A percentile compares a stretch with the other conserved stretches of the same genome.
Evolutionary conservation across 2,113 vertebrate species (phyloP).

Genomic region (Gobio gobio): DNA sequence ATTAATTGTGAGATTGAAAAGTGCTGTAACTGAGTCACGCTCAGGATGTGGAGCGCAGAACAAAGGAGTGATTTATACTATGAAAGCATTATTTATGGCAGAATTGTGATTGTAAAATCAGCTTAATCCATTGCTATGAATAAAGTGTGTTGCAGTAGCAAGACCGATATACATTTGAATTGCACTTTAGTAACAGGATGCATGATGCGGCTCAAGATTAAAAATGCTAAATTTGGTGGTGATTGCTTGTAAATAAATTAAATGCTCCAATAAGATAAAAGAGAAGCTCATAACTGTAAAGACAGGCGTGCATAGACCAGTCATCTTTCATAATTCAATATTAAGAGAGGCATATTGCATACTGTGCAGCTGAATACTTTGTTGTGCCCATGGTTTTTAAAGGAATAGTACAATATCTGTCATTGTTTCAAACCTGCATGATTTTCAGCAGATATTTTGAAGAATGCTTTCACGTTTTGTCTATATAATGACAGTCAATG

Average conservation of each 20-base stretch:
- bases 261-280: background rate
- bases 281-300: background rate
- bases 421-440: background rate
- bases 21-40: conserved; percentile 55
- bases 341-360: background rate
- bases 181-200: background rate
- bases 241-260: background rate
- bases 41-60: conserved; percentile 46
- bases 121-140: conserved; percentile 10
- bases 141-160: conserved; percentile 1
- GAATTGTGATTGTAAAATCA: conserved; percentile 13
- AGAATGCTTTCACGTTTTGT: background rate
- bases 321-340: background rate
- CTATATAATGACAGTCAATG: background rate
- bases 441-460: background rate
- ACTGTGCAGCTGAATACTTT: background rate
- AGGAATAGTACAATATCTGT: background rate
- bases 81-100: conserved; percentile 68
- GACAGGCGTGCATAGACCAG: background rate
- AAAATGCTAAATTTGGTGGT: background rate
- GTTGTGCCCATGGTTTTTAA: background rate
- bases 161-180: background rate
- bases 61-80: conserved; percentile 63
- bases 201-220: background rate
- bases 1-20: conserved; percentile 67